Conservation (phyloP, 2,113 vertebrate genomes). For the Phocoena sinus region DNA sequence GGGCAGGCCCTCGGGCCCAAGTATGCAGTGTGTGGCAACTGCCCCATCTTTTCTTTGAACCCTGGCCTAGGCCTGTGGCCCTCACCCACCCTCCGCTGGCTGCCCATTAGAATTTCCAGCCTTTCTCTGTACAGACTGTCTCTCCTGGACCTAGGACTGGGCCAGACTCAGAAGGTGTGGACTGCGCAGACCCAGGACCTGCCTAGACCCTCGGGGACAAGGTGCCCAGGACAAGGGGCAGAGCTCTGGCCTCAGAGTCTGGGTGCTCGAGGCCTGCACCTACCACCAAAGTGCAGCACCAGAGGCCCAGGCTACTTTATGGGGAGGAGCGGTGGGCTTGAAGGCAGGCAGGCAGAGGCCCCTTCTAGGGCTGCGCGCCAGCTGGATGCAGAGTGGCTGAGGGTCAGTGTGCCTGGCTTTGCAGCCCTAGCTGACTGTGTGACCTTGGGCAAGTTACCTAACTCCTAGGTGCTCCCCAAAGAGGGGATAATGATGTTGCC, state of each 20-base stretch:
- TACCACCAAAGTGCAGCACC: neutral
- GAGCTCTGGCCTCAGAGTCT: neutral
- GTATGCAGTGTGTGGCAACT: accelerated
- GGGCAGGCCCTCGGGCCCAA: neutral
- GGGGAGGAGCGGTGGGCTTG: neutral
- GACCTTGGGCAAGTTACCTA: neutral
- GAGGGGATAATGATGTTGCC: neutral
- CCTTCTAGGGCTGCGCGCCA: neutral
- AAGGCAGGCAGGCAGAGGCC: neutral
- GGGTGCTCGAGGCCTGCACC: neutral
- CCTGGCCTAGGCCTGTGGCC: neutral
- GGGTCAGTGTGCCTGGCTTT: neutral
- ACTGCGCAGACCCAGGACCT: neutral
- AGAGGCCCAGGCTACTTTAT: neutral
- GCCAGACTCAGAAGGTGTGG: neutral
- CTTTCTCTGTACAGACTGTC: neutral
- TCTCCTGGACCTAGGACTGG: neutral
- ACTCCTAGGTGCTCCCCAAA: neutral
- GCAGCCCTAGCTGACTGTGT: neutral
- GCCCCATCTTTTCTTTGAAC: neutral
- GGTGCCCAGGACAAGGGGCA: too few species aligned
- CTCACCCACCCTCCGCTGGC: neutral
- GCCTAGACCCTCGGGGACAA: neutral
- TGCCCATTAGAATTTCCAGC: neutral
- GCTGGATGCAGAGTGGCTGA: neutral